Conservation (phyloP, 1,140 invertebrate genomes). For the Harpegnathos saltator region DNA sequence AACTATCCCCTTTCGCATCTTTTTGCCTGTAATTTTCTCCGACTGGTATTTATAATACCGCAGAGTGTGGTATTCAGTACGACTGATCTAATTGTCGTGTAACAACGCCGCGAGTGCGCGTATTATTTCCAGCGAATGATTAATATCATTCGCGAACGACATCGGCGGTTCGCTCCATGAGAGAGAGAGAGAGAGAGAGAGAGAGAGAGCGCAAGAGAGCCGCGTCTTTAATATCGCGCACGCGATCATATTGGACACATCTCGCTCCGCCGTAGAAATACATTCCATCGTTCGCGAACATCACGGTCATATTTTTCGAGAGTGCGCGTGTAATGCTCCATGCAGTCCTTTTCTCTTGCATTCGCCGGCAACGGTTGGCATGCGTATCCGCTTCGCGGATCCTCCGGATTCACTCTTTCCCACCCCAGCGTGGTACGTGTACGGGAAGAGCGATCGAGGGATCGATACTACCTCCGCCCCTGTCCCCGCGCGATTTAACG, state of each 20-base stretch:
- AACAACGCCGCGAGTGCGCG: neutral
- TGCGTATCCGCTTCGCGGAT: conserved; percentile 18
- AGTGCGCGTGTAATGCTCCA: neutral
- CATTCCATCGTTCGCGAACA: neutral
- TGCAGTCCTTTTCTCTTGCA: conserved; percentile 9
- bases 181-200: too few relatives aligned
- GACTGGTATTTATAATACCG: too few relatives aligned
- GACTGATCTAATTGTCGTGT: neutral
- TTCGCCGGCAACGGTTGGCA: neutral
- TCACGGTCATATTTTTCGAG: conserved; percentile 14
- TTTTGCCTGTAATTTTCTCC: neutral
- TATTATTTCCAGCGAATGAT: neutral
- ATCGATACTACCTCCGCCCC: conserved; percentile 37
- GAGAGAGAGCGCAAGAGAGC: too few relatives aligned
- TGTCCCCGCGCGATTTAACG: conserved; percentile 36
- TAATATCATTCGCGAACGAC: neutral
- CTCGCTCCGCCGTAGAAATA: conserved; percentile 1
- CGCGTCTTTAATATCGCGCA: neutral
- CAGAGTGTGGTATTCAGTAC: neutral
- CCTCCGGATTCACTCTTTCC: conserved; percentile 9
- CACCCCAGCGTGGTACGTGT: neutral
- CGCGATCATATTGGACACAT: neutral
- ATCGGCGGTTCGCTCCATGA: too few relatives aligned
- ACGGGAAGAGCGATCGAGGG: conserved; percentile 28
- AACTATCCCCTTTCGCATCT: neutral